Conservation (phyloP, 2,797 vertebrate species). For the Oreochromis mossambicus region DNA sequence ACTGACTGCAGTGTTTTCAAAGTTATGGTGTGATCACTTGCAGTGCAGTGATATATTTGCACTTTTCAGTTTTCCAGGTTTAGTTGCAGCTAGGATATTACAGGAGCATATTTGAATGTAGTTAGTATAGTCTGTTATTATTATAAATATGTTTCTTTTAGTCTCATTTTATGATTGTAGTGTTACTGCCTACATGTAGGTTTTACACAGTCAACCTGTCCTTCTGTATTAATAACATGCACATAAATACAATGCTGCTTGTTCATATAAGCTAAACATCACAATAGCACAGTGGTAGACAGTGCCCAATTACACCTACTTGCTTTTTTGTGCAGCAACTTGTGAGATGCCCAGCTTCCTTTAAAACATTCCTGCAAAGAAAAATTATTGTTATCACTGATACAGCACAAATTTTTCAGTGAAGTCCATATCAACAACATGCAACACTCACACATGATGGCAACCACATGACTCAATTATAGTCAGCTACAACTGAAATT, state of each 20-base stretch:
- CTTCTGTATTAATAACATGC: not conserved
- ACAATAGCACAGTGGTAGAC: not conserved
- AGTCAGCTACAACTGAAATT: not conserved
- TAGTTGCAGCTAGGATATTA: not conserved
- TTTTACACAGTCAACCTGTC: not conserved
- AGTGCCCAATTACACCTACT: slow-evolving; percentile 80
- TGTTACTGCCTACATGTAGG: not conserved
- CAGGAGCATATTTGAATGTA: not conserved
- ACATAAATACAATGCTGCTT: not conserved
- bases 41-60: not conserved
- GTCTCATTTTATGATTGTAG: not conserved
- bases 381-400: not conserved
- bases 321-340: slow-evolving; percentile 98
- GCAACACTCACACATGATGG: not conserved
- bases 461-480: not conserved
- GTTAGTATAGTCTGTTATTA: not conserved
- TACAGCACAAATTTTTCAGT: not conserved
- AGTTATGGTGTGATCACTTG: not conserved
- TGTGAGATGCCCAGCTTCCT: slow-evolving; percentile 97
- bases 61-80: accelerated
- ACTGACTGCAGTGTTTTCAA: not conserved
- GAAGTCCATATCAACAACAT: not conserved
- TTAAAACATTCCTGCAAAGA: slow-evolving; percentile 93
- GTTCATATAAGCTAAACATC: not conserved
- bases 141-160: not conserved